phyloP scores from a whole-genome alignment of 1,140 invertebrate species.

The Trichomalopsis sarcophagae region DNA sequence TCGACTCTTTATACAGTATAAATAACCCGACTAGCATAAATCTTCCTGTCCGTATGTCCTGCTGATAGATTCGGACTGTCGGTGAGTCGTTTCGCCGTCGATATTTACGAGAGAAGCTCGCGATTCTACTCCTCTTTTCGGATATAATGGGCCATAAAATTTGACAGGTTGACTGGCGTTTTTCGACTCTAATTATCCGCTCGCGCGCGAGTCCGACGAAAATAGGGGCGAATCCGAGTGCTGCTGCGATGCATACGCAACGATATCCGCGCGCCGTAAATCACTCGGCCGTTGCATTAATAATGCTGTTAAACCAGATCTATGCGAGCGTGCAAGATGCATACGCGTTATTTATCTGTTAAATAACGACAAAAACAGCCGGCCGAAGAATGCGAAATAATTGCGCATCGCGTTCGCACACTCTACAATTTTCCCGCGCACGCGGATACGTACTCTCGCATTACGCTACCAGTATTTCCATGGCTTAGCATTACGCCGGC shows the following conservation, averaged over 20 bases:
- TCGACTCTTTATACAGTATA: neutral
- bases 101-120: neutral
- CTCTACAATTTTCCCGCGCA: neutral
- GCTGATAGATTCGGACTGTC: neutral
- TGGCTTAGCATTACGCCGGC: conserved; percentile 65
- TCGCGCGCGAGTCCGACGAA: neutral
- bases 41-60: neutral
- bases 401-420: neutral
- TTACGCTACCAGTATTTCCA: conserved; percentile 30
- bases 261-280: neutral
- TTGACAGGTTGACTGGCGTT: conserved; percentile 3
- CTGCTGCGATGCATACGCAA: too few species aligned
- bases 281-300: neutral
- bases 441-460: neutral
- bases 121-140: neutral
- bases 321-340: neutral
- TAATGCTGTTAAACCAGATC: neutral
- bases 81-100: neutral
- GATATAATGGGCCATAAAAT: neutral
- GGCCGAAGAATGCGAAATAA: neutral
- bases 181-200: neutral
- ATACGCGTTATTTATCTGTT: neutral
- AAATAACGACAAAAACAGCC: neutral
- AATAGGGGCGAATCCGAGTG: neutral
- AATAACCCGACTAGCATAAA: neutral